Evolutionary conservation across 2,113 vertebrate species (phyloP).

Genomic region (Lates calcarifer): DNA sequence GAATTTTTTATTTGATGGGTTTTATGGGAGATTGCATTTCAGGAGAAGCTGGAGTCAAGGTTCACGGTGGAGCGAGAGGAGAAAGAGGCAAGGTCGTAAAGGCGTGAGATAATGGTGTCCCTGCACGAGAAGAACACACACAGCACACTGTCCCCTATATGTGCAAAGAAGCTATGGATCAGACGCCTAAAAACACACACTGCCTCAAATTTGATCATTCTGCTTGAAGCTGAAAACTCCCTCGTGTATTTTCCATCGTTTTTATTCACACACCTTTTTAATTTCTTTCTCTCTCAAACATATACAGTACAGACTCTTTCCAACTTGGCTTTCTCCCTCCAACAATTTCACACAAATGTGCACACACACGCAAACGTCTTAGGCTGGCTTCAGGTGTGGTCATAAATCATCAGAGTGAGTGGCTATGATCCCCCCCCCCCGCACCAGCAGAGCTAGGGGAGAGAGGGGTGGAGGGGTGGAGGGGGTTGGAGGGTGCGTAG

Average conservation of each 20-base stretch:
- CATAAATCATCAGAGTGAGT: constrained; percentile 81
- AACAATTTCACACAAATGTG: constrained; percentile 33
- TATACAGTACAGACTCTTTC: background rate
- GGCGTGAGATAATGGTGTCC: constrained; percentile 49
- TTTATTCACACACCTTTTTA: constrained; percentile 21
- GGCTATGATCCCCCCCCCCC: constrained; percentile 65
- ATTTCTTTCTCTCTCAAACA: background rate
- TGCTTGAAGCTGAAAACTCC: background rate
- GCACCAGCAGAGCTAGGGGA: constrained; percentile 9
- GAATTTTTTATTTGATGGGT: constrained; percentile 83
- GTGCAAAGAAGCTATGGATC: background rate
- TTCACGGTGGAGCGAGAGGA: constrained; percentile 57
- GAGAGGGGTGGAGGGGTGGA: no score
- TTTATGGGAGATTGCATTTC: constrained; percentile 80
- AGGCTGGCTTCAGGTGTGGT: constrained; percentile 68
- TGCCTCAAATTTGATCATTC: background rate
- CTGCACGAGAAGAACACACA: constrained; percentile 43
- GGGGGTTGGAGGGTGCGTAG: background rate
- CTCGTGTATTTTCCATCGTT: constrained; percentile 19
- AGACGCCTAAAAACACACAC: background rate
- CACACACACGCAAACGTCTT: constrained; percentile 11
- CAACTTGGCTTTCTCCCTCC: background rate
- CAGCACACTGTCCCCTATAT: background rate
- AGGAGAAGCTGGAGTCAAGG: constrained; percentile 67
- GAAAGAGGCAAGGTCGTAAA: constrained; percentile 51